Percentiles rank a stretch among this genome's conserved stretches.
phyloP scores from a whole-genome alignment of 1,140 invertebrate genomes.

The Cydia fagiglandana region DNA sequence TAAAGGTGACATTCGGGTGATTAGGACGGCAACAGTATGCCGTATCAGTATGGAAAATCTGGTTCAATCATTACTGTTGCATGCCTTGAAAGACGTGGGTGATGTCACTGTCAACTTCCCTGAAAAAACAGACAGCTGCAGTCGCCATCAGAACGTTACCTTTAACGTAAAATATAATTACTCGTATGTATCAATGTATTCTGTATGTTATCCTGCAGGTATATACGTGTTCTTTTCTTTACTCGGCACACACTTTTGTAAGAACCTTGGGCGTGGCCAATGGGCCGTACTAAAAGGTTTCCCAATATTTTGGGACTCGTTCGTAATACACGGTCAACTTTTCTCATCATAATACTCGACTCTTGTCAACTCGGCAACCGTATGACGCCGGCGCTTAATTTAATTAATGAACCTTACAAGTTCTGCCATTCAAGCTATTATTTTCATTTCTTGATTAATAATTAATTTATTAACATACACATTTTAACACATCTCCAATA shows the following conservation, averaged over 20 bases:
- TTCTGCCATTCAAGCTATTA: not conserved
- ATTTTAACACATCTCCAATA: no score
- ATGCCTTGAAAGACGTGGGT: no score
- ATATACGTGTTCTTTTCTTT: not conserved
- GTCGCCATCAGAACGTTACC: no score
- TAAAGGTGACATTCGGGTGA: no score
- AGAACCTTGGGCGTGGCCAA: not conserved
- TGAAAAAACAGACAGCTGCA: no score
- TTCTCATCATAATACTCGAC: constrained; percentile 12
- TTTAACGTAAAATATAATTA: no score
- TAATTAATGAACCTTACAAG: constrained; percentile 12
- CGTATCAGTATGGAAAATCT: no score
- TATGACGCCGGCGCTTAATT: constrained; percentile 1
- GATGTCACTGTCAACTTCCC: no score
- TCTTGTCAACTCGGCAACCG: not conserved
- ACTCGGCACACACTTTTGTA: not conserved
- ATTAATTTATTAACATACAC: not conserved
- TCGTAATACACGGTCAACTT: not conserved
- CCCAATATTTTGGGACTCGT: not conserved
- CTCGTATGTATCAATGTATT: no score
- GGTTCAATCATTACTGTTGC: no score
- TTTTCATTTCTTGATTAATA: not conserved
- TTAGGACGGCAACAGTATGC: no score
- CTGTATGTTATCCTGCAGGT: no score
- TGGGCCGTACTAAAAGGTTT: not conserved